These are phyloP conservation scores for Notoglanidium macrostoma DNA, from an alignment of 2,797 vertebrate genomes.

Conservation along the genomic window DNA sequence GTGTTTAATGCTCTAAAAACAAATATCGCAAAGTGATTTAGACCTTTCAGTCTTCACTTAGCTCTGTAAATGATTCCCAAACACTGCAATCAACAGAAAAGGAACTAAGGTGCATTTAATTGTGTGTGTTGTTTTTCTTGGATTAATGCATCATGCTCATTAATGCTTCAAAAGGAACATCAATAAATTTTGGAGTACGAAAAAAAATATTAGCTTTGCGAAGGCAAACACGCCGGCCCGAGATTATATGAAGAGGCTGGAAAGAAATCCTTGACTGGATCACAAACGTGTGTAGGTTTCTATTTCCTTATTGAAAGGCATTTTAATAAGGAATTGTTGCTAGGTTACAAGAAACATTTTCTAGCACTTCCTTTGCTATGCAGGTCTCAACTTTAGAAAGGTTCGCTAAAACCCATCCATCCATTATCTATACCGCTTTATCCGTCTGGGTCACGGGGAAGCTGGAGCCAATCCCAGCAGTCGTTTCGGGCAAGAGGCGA, in stretches of 20 bases:
- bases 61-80: background rate
- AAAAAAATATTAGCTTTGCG: background rate
- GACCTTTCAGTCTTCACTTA: too few relatives aligned
- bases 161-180: background rate
- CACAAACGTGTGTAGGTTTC: background rate
- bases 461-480: too few relatives aligned
- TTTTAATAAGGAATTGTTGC: too few relatives aligned
- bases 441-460: too few relatives aligned
- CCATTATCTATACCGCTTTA: too few relatives aligned
- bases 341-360: too few relatives aligned
- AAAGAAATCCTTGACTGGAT: background rate
- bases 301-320: too few relatives aligned
- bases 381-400: too few relatives aligned
- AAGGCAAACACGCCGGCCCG: background rate
- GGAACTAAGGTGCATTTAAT: background rate
- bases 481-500: too few relatives aligned
- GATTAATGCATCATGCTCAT: background rate
- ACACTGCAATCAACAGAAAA: background rate
- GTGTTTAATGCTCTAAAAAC: background rate
- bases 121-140: background rate
- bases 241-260: background rate
- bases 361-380: too few relatives aligned
- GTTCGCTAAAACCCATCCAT: too few relatives aligned
- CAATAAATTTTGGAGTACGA: background rate
- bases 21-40: background rate